These are phyloP conservation scores for Nycteola revayana DNA, from an alignment of 2,888 invertebrate genomes.

Conservation along the genomic window DNA sequence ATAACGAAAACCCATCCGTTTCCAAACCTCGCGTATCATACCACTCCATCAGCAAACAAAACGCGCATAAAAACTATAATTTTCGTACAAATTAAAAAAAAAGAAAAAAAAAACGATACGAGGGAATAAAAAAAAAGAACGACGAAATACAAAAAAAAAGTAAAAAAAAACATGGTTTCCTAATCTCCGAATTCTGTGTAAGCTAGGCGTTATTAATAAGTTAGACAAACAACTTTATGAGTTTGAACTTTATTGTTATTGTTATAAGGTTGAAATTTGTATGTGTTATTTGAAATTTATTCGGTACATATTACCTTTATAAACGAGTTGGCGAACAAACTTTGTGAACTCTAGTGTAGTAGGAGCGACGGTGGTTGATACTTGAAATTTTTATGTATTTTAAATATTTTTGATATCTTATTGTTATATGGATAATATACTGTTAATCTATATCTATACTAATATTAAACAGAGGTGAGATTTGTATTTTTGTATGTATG, in stretches of 20 bases:
- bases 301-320: conserved; percentile 52
- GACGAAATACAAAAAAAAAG: conserved; percentile 48
- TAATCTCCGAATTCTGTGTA: conserved; percentile 76
- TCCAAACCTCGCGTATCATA: conserved; percentile 1
- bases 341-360: conserved; percentile 63
- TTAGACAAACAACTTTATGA: conserved; percentile 41
- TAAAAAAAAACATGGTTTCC: conserved; percentile 61
- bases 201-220: conserved; percentile 69
- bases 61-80: conserved; percentile 14
- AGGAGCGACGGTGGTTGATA: conserved; percentile 48
- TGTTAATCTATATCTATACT: too few relatives aligned
- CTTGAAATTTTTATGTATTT: conserved; percentile 40
- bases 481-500: too few relatives aligned
- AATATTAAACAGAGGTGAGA: too few relatives aligned
- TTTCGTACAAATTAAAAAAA: conserved; percentile 44
- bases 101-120: conserved; percentile 55
- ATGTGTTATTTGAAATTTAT: conserved; percentile 26
- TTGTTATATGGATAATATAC: too few relatives aligned
- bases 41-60: not conserved
- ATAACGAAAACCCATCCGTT: conserved; percentile 8
- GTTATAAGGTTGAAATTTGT: conserved; percentile 31
- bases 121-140: conserved; percentile 38
- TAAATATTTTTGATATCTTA: too few relatives aligned
- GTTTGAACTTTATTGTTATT: conserved; percentile 18
- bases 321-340: conserved; percentile 49